Evolutionary conservation across 2,888 invertebrate genomes (phyloP).

Genomic region (Limnephilus lunatus): DNA sequence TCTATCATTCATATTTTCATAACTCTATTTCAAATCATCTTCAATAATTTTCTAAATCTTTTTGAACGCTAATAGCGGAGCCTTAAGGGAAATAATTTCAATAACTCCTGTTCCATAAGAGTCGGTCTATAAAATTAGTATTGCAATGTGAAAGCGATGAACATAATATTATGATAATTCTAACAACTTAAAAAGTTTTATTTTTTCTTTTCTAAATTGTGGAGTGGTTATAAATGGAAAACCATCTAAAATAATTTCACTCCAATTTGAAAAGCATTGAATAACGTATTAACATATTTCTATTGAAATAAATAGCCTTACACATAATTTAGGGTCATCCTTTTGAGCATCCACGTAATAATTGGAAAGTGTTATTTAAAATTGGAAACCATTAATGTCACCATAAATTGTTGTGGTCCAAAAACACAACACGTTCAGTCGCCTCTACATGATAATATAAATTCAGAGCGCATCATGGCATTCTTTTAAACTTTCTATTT

Average conservation of each 20-base stretch:
- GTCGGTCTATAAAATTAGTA: too few relatives aligned
- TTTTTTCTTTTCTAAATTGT: background rate
- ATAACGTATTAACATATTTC: background rate
- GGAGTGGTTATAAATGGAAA: background rate
- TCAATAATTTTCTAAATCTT: background rate
- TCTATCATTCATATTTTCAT: too few relatives aligned
- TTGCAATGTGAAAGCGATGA: too few relatives aligned
- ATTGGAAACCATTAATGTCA: slow-evolving; percentile 7
- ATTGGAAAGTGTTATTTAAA: background rate
- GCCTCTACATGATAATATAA: background rate
- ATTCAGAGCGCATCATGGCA: background rate
- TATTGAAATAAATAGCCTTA: background rate
- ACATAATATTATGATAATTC: too few relatives aligned
- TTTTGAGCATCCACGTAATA: background rate
- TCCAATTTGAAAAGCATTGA: background rate
- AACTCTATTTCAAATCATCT: too few relatives aligned
- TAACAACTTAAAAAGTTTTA: background rate
- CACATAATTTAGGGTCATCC: background rate
- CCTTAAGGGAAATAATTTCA: background rate
- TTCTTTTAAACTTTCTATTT: slow-evolving; percentile 12
- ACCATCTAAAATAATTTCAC: background rate
- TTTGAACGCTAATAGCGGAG: background rate
- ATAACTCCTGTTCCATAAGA: background rate
- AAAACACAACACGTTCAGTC: background rate
- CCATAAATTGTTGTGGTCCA: background rate